Evolutionary conservation across 2,113 vertebrate species (phyloP).

Genomic region (Ia io): DNA sequence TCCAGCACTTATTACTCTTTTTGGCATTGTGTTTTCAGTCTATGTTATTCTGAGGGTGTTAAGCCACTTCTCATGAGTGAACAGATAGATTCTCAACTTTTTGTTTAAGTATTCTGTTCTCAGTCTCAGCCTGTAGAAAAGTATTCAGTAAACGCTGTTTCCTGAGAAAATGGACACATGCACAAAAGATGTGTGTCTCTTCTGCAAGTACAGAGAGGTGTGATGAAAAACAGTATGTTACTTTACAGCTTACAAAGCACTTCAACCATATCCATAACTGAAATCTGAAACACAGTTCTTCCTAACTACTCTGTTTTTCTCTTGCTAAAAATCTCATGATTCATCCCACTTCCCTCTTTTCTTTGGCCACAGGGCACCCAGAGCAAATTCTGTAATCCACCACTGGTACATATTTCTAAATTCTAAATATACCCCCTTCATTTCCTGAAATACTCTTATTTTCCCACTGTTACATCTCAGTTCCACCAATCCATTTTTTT

Average conservation of each 20-base stretch:
- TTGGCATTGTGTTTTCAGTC: neutral
- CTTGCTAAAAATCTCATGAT: neutral
- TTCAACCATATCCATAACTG: neutral
- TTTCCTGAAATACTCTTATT: neutral
- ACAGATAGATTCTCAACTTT: neutral
- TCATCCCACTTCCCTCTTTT: conserved; percentile 18
- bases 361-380: neutral
- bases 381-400: conserved; percentile 19
- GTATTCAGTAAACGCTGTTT: neutral
- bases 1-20: neutral
- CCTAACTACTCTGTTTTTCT: neutral
- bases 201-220: neutral
- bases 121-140: neutral
- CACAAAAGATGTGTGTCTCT: neutral
- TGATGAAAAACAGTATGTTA: neutral
- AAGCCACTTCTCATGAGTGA: neutral
- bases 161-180: neutral
- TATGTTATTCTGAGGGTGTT: neutral
- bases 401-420: neutral
- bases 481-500: neutral
- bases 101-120: neutral
- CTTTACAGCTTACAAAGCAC: neutral
- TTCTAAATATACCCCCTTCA: neutral
- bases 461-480: neutral
- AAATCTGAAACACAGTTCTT: conserved; percentile 30